These are phyloP conservation scores for Catamblyrhynchus diadema DNA, from an alignment of 2,797 vertebrate genomes.

Conservation along the genomic window DNA sequence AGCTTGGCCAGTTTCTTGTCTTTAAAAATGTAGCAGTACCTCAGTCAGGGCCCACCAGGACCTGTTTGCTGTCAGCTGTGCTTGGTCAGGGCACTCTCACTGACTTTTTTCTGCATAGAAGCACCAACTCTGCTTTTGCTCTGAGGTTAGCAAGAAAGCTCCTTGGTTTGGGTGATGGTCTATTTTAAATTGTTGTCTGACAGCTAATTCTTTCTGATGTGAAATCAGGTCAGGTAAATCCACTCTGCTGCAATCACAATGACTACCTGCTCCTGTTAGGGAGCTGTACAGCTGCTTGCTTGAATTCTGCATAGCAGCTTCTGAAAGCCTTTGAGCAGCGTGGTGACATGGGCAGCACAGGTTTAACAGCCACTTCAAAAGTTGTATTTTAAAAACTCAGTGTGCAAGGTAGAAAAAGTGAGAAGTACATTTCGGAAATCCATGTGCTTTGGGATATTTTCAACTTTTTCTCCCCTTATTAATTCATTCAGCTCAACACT, in stretches of 20 bases:
- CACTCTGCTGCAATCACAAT: constrained; percentile 63
- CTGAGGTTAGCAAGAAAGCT: neutral
- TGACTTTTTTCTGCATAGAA: neutral
- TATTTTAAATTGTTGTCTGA: constrained; percentile 44
- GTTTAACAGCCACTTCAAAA: constrained; percentile 72
- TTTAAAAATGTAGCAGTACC: constrained; percentile 80
- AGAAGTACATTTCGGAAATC: constrained; percentile 74
- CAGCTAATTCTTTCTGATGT: constrained; percentile 58
- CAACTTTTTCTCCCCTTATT: constrained; percentile 1
- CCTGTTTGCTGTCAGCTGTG: neutral
- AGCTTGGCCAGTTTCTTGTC: constrained; percentile 76
- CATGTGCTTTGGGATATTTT: neutral
- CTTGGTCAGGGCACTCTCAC: neutral
- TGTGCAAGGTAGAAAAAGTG: constrained; percentile 73
- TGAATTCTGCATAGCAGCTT: constrained; percentile 17
- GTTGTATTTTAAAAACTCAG: constrained; percentile 78
- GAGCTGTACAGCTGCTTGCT: neutral
- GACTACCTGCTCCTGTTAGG: constrained; percentile 49
- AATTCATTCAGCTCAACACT: constrained; percentile 14
- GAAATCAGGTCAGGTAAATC: constrained; percentile 82
- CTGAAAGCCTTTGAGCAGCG: constrained; percentile 16
- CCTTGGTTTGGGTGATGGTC: neutral
- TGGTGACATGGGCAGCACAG: constrained; percentile 4
- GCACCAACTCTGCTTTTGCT: neutral
- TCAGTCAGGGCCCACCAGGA: constrained; percentile 67